Conservation (phyloP, 2,888 invertebrate genomes). For the Adelognathus sp. region DNA sequence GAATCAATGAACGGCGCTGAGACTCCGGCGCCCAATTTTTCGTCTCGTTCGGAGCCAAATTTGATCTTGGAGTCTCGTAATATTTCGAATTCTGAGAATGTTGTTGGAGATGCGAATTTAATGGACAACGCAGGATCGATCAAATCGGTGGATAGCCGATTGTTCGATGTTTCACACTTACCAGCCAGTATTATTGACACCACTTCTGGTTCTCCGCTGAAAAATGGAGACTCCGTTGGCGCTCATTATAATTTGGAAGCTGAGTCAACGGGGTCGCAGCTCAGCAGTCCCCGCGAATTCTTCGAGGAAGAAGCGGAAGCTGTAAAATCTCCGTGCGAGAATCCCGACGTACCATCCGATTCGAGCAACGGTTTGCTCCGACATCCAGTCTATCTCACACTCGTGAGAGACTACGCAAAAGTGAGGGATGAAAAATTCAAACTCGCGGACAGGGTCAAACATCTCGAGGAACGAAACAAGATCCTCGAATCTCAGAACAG, state of each 20-base stretch:
- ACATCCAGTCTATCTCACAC: constrained; percentile 71
- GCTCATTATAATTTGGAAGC: background rate
- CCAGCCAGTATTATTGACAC: background rate
- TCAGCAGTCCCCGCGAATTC: background rate
- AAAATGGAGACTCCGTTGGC: background rate
- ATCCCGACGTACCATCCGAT: constrained; percentile 17
- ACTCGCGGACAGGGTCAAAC: constrained; percentile 66
- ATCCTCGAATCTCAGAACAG: constrained; percentile 69
- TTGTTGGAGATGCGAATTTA: background rate
- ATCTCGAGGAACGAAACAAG: constrained; percentile 71
- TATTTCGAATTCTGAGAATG: background rate
- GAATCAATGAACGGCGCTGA: constrained; percentile 27
- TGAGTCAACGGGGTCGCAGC: background rate
- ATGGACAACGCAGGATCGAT: background rate
- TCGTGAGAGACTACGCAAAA: constrained; percentile 71
- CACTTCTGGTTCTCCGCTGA: background rate
- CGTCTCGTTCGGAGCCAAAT: constrained; percentile 5
- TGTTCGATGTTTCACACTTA: background rate
- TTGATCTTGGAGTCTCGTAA: background rate
- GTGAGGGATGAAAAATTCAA: constrained; percentile 69
- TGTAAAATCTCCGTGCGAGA: constrained; percentile 30
- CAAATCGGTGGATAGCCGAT: background rate
- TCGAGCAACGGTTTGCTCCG: constrained; percentile 57
- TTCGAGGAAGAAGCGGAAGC: constrained; percentile 24
- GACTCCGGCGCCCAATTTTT: background rate